phyloP scores from a whole-genome alignment of 2,888 invertebrate genomes.

The Drosophila paracracens region DNA sequence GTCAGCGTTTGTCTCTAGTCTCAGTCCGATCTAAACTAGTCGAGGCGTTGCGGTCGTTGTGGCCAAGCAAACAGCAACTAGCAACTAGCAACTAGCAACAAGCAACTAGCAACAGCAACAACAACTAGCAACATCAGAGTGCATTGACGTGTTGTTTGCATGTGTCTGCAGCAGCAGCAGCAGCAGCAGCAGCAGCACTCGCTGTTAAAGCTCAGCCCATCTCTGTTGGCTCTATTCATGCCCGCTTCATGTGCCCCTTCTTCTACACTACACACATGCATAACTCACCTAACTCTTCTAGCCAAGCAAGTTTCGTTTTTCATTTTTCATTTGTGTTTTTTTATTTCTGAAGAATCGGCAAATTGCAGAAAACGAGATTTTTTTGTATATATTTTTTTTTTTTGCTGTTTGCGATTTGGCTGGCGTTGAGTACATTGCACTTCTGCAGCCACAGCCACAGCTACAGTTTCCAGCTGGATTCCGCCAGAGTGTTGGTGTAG shows the following conservation, averaged over 20 bases:
- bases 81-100: not conserved
- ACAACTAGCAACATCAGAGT: slow-evolving; percentile 55
- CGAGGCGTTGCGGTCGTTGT: slow-evolving; percentile 71
- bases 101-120: slow-evolving; percentile 22
- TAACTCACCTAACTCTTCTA: slow-evolving; percentile 42
- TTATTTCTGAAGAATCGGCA: slow-evolving; percentile 74
- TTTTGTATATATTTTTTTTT: slow-evolving; percentile 50
- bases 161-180: slow-evolving; percentile 46
- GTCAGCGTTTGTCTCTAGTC: slow-evolving; percentile 66
- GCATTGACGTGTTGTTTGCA: slow-evolving; percentile 77
- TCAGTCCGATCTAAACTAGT: slow-evolving; percentile 74
- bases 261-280: slow-evolving; percentile 10
- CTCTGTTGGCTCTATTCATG: slow-evolving; percentile 28
- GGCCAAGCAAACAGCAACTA: slow-evolving; percentile 36
- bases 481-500: slow-evolving; percentile 38
- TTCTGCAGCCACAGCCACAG: slow-evolving; percentile 41
- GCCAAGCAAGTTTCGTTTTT: slow-evolving; percentile 68
- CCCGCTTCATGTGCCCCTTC: not conserved
- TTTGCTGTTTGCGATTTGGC: slow-evolving; percentile 40
- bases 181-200: slow-evolving; percentile 10
- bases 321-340: not conserved
- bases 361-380: slow-evolving; percentile 76
- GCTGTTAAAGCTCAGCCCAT: slow-evolving; percentile 55
- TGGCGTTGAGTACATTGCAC: slow-evolving; percentile 71
- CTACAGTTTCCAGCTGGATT: slow-evolving; percentile 54